phyloP scores from a whole-genome alignment of 2,888 invertebrate genomes.

The Clostera curtula region DNA sequence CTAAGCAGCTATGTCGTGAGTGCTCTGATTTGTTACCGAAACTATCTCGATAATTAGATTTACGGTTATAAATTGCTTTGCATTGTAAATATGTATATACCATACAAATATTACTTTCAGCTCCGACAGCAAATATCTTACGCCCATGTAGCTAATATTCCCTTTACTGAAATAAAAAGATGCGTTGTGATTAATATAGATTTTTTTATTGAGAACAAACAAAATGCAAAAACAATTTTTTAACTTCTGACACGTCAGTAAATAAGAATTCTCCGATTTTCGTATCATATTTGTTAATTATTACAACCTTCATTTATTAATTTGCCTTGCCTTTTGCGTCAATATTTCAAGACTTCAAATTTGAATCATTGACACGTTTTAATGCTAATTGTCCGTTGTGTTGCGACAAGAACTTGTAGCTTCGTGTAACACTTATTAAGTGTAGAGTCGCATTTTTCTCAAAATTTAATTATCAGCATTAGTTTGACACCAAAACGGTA shows the following conservation, averaged over 20 bases:
- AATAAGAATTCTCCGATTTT: slow-evolving; percentile 12
- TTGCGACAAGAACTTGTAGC: slow-evolving; percentile 47
- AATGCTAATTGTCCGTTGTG: slow-evolving; percentile 57
- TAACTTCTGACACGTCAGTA: no score
- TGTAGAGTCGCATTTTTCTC: slow-evolving; percentile 50
- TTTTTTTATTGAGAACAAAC: no score
- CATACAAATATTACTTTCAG: slow-evolving; percentile 38
- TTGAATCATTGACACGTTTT: slow-evolving; percentile 61
- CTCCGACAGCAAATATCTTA: slow-evolving; percentile 42
- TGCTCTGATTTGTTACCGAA: slow-evolving; percentile 57
- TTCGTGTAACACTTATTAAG: slow-evolving; percentile 68
- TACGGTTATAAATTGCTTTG: slow-evolving; percentile 56
- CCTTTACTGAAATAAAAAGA: slow-evolving; percentile 20
- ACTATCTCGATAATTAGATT: slow-evolving; percentile 65
- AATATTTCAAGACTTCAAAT: slow-evolving; percentile 48
- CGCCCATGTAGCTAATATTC: slow-evolving; percentile 50
- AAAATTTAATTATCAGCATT: slow-evolving; percentile 70
- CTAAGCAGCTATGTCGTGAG: slow-evolving; percentile 56
- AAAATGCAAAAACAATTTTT: no score
- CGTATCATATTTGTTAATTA: slow-evolving; percentile 7
- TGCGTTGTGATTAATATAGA: slow-evolving; percentile 2
- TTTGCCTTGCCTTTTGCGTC: slow-evolving; percentile 29
- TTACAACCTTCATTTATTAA: slow-evolving; percentile 17
- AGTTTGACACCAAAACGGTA: slow-evolving; percentile 54
- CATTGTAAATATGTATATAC: slow-evolving; percentile 46